Percentiles rank a stretch among this genome's conserved stretches.
These are phyloP conservation scores for Sebastolobus altivelis DNA, from an alignment of 2,797 vertebrate species.

Conservation along the genomic window DNA sequence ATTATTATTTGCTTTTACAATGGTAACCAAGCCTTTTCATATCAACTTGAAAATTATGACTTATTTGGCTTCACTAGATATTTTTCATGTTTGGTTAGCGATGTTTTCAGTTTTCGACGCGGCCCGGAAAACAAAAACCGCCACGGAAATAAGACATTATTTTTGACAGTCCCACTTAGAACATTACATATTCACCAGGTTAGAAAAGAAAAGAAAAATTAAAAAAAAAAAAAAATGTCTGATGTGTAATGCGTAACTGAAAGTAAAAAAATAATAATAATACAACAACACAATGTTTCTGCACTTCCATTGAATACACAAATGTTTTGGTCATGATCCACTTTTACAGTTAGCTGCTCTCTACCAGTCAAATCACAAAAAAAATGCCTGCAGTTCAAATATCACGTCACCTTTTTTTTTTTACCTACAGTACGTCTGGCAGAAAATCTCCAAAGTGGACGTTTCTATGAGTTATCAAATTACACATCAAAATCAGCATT, in stretches of 20 bases:
- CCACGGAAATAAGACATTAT: slow-evolving; percentile 87
- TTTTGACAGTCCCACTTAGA: slow-evolving; percentile 90
- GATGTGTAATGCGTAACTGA: slow-evolving; percentile 80
- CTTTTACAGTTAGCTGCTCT: slow-evolving; percentile 91
- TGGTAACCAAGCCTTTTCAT: slow-evolving; percentile 98
- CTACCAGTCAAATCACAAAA: slow-evolving; percentile 81
- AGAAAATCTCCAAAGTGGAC: slow-evolving; percentile 89
- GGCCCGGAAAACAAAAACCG: slow-evolving; percentile 81
- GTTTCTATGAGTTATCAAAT: slow-evolving; percentile 85
- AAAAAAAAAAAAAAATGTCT: slow-evolving; percentile 71
- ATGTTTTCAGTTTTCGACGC: slow-evolving; percentile 94
- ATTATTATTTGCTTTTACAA: slow-evolving; percentile 95
- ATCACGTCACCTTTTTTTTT: slow-evolving; percentile 45
- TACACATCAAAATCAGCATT: slow-evolving; percentile 88
- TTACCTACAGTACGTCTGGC: slow-evolving; percentile 72
- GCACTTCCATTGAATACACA: slow-evolving; percentile 96
- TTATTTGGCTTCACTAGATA: slow-evolving; percentile 99
- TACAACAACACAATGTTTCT: slow-evolving; percentile 94
- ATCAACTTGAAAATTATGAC: slow-evolving; percentile 97
- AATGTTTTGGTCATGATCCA: slow-evolving; percentile 98
- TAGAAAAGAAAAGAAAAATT: slow-evolving; percentile 78
- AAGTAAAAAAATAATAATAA: slow-evolving; percentile 61
- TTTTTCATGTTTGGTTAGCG: slow-evolving; percentile 98
- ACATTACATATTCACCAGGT: slow-evolving; percentile 94
- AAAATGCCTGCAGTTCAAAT: slow-evolving; percentile 63